phyloP scores from a whole-genome alignment of 2,888 invertebrate genomes.

The Acanthosoma haemorrhoidale region DNA sequence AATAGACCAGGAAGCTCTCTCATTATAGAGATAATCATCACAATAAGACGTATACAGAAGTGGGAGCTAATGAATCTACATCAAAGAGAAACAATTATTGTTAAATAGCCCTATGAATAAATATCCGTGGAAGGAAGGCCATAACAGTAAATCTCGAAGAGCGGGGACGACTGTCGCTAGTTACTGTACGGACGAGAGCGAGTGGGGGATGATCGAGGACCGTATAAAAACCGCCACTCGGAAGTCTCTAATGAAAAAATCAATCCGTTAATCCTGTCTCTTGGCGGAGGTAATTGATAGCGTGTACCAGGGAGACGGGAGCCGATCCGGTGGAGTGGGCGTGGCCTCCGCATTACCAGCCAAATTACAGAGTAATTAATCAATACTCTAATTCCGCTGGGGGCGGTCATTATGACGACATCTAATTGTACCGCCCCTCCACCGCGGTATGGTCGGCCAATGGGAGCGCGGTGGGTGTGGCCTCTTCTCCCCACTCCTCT shows the following conservation, averaged over 20 bases:
- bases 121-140: neutral
- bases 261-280: neutral
- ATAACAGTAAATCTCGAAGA: neutral
- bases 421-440: constrained; percentile 29
- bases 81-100: neutral
- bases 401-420: constrained; percentile 35
- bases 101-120: neutral
- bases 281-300: neutral
- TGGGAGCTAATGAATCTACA: too few relatives aligned
- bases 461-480: constrained; percentile 25
- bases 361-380: constrained; percentile 40
- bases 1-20: too few relatives aligned
- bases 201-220: neutral
- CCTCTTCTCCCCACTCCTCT: constrained; percentile 1
- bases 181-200: neutral
- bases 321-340: constrained; percentile 32
- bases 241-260: neutral
- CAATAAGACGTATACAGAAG: too few relatives aligned
- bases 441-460: constrained; percentile 20
- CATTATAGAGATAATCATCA: too few relatives aligned
- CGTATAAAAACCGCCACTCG: neutral
- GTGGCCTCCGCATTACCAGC: constrained; percentile 32
- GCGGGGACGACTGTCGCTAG: neutral
- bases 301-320: neutral
- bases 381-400: constrained; percentile 35